Percentiles rank a stretch among this genome's conserved stretches.
These are phyloP conservation scores for Agrotis clavis DNA, from an alignment of 2,888 invertebrate genomes.

Conservation along the genomic window DNA sequence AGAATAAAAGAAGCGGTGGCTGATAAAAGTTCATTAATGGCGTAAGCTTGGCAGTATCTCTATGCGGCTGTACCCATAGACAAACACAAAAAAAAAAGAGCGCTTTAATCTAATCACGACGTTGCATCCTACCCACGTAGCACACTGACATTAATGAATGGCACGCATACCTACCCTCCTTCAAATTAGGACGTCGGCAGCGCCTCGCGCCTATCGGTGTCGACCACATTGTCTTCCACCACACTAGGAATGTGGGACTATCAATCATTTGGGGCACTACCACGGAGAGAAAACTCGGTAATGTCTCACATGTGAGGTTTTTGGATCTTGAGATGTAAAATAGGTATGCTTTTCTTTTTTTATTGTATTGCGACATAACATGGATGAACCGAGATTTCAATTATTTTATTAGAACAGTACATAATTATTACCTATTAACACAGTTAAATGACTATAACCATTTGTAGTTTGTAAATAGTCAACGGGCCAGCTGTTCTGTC, in stretches of 20 bases:
- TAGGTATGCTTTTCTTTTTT: not conserved
- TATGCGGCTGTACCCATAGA: not conserved
- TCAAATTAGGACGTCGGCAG: constrained; percentile 69
- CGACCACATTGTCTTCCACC: constrained; percentile 60
- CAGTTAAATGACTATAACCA: no score
- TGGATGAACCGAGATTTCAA: no score
- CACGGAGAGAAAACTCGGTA: constrained; percentile 47
- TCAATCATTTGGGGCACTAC: constrained; percentile 69
- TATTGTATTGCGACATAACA: no score
- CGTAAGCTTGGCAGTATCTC: not conserved
- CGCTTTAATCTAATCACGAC: constrained; percentile 4
- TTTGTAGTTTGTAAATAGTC: no score
- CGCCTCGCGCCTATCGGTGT: constrained; percentile 59
- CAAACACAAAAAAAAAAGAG: not conserved
- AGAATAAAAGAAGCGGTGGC: no score
- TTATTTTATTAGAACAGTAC: no score
- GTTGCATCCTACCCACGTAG: constrained; percentile 18
- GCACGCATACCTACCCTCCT: constrained; percentile 59
- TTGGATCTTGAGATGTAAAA: not conserved
- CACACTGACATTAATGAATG: constrained; percentile 67
- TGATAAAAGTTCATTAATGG: no score
- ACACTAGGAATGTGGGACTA: constrained; percentile 64
- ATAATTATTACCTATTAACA: no score
- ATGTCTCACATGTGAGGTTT: constrained; percentile 8
- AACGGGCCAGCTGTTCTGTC: no score